Evolutionary conservation across 1,140 invertebrate species (phyloP).

Genomic region (Augochlora pura): DNA sequence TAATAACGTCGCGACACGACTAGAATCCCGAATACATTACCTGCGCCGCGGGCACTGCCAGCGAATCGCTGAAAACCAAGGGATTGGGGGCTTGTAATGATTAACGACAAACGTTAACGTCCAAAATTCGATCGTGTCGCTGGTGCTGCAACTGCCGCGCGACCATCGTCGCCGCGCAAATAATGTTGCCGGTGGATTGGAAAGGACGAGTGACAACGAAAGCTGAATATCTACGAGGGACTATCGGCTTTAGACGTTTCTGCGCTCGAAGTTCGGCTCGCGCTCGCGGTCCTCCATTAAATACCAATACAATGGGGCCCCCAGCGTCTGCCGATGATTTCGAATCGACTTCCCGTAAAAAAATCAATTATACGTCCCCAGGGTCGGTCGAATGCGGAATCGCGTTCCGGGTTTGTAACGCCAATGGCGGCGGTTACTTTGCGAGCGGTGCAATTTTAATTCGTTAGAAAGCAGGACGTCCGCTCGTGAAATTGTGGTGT

Average conservation of each 20-base stretch:
- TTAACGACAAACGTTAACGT: constrained; percentile 43
- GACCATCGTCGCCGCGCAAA: background rate
- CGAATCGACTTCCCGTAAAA: background rate
- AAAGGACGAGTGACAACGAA: background rate
- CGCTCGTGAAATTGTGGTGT: constrained; percentile 49
- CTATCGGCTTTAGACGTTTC: background rate
- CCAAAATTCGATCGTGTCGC: constrained; percentile 27
- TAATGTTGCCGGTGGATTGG: too few relatives aligned
- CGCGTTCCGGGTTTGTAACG: background rate
- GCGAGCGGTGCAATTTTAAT: constrained; percentile 27
- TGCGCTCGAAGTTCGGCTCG: background rate
- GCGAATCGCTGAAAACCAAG: constrained; percentile 38
- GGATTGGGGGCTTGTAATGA: constrained; percentile 34
- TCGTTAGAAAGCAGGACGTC: constrained; percentile 19
- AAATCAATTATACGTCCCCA: background rate
- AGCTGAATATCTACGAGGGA: background rate
- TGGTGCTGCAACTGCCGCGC: constrained; percentile 14
- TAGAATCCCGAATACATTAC: constrained; percentile 51
- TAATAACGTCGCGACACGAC: constrained; percentile 50
- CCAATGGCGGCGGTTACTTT: background rate
- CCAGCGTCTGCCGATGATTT: background rate
- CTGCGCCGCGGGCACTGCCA: constrained; percentile 11
- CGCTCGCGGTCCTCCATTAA: background rate
- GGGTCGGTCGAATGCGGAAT: background rate
- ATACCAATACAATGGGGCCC: background rate